Base-by-base conservation (phyloP, 1,140 invertebrate genomes). In the Lasaia peninsularis region DNA sequence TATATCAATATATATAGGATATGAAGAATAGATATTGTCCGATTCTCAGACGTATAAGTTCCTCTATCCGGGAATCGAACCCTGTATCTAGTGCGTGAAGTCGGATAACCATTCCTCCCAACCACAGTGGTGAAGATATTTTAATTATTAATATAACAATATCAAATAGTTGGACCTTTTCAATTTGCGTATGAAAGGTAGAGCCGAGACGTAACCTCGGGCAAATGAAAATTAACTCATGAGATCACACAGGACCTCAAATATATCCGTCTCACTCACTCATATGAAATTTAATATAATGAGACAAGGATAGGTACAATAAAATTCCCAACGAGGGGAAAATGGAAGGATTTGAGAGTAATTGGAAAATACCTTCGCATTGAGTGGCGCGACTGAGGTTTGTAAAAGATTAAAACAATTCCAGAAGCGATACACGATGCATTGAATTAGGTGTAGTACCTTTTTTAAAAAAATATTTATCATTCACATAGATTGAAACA, bases 311-410 rank as follows among this genome's bases (percentile, higher is more conserved):
- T 60, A 62, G 70, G 51, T 21, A 60, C 67, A 70, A 72, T 75
- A 75, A 75, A 74, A 71, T 74, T 74, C 65, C 58, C 66, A 65
- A 63, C 52, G 61, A 73, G 71, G 69, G 67, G 69, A 71, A 73
- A 69, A 76, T 73, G 69, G 71, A 76, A 76, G 73, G 73, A 76
- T 76, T 76, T 63, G 67, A 73, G 73, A 73, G 73, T 76, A 76
- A 76, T 76, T 76, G 73, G 69, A 76, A 70, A 76, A 73, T 76
- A 71, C 73, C 69, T 73, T 71, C 66, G 50, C 71, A 75, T 73
- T 73, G 73, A 75, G 65, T 74, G 64, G 62, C 64, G 66, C 68
- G 71, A 64, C 73, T 71, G 73, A 71, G 71, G 71, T 74, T 69
- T 58, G 35, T 35, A 64, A 65, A 52, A 74, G 71, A 74, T 10